Conservation (phyloP, 2,888 invertebrate species). For the Orthonevra nobilis region DNA sequence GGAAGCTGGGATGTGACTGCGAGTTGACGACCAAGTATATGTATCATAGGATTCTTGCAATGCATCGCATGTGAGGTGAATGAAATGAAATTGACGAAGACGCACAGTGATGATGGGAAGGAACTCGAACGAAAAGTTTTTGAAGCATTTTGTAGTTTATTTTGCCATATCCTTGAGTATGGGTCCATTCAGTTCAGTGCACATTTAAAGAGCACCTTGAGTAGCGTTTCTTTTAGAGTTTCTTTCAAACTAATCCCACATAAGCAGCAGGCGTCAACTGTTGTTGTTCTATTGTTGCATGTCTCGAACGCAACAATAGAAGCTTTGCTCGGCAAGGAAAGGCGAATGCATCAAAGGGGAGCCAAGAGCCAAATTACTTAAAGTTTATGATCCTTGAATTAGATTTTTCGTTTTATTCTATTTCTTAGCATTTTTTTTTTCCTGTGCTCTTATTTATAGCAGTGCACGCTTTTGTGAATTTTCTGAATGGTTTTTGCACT, state of each 20-base stretch:
- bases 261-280: not conserved
- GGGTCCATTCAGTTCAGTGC: constrained; percentile 47
- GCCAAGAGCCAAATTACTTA: constrained; percentile 44
- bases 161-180: constrained; percentile 34
- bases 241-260: not conserved
- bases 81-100: not conserved
- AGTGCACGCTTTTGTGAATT: constrained; percentile 26
- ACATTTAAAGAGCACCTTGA: constrained; percentile 39
- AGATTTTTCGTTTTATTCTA: constrained; percentile 36
- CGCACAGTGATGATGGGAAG: constrained; percentile 11
- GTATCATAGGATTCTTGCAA: too few relatives aligned
- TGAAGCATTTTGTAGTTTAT: constrained; percentile 19
- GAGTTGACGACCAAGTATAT: not conserved
- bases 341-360: not conserved
- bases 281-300: constrained; percentile 35
- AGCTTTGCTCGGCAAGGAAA: not conserved
- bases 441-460: constrained; percentile 24
- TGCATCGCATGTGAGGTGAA: too few relatives aligned
- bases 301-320: constrained; percentile 27
- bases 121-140: constrained; percentile 24
- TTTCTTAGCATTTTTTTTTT: constrained; percentile 13
- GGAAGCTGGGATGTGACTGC: constrained; percentile 17
- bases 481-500: constrained; percentile 8
- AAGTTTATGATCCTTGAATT: constrained; percentile 68
- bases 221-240: not conserved